Evolutionary conservation across 1,140 invertebrate species (phyloP), one percentile per base, ranked within the genome.

Genomic region (Dendrolimus kikuchii): DNA sequence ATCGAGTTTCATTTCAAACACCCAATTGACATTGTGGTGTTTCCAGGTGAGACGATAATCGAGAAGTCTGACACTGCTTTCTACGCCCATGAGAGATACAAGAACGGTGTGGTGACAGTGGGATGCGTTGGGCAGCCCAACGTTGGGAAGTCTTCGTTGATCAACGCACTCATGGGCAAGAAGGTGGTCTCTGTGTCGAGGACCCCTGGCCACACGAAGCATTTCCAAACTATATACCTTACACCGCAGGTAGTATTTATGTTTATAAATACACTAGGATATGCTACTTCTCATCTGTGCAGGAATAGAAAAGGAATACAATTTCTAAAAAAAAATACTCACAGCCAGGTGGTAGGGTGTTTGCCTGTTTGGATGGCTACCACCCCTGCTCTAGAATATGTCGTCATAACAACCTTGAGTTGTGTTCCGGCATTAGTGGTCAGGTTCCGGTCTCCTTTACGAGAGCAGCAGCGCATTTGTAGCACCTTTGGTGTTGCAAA

Each of bases 121-220:
- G 97, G 97, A 5, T 98, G 96, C 78, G 89, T 98, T 50, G 95
- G 97, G 0, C 95, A 96, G 68, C 97, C 97, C 0, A 99, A 99
- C 89, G 97, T 98, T 40, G 97, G 97, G 38, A 99, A 99, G 88
- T 98, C 96, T 0, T 98, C 97, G 0, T 74, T 99, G 5, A 94
- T 99, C 74, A 99, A 99, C 89, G 95, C 96, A 0, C 74, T 99
- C 0, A 96, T 97, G 90, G 97, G 97, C n/a, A 90, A 90, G 59
- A 94, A 96, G 87, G 95, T 97, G 42, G 97, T 99, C 0, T 98
- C 96, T 79, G 96, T 99, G 10, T 98, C 96, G 0, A 91, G 90
- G 65, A 99, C 97, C 2, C 97, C 97, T 0, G 97, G 97, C 2
- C 97, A 99, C 74, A 99, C 98, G 0, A 99, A 99, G 85, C 96